Evolutionary conservation across 2,113 vertebrate genomes (phyloP), one percentile per base, ranked within the genome.

Genomic region (Menura novaehollandiae): DNA sequence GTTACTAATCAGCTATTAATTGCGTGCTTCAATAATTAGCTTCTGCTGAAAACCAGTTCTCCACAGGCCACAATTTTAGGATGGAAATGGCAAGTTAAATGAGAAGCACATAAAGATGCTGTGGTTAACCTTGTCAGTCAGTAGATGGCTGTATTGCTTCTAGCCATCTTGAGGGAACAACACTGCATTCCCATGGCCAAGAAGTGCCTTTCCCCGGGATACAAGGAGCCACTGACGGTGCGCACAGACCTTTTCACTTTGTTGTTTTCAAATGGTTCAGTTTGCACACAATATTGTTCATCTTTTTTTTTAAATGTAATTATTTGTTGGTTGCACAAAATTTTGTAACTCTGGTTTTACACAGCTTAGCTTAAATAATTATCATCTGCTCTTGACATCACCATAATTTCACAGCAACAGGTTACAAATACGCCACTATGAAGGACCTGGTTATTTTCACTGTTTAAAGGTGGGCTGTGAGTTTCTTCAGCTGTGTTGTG

Each of bases 121-220:
- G 97, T 71, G 58, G 59, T 96, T 97, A 92, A 85, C 77, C 43
- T 22, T n/a, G 23, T 63, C 71, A 56, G 82, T 97, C 98, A 62
- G 97, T 95, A 89, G 98, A 87, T 95, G 98, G 96, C 97, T 78
- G 96, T 94, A 79, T 95, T 76, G 89, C 64, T 92, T 95, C 86
- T 93, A 80, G 89, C 81, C 80, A 13, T 67, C 69, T 43, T 69
- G 47, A 14, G 80, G 53, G 83, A 92, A 23, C 32, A 24, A 5
- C 72, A 3, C 4, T 46, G 35, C 49, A 7, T 37, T 72, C 78
- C 66, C 49, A 7, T 4, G 6, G 76, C 53, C 62, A 14, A 59
- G 68, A 13, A 39, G 63, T 0, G 2, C 52, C 88, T 55, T 94
- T 91, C 85, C 75, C 69, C 62, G 64, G 49, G 64, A 91, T 41